Evolutionary conservation across 2,113 vertebrate genomes (phyloP), one percentile per base, ranked within the genome.

Genomic region (Urocitellus parryii): DNA sequence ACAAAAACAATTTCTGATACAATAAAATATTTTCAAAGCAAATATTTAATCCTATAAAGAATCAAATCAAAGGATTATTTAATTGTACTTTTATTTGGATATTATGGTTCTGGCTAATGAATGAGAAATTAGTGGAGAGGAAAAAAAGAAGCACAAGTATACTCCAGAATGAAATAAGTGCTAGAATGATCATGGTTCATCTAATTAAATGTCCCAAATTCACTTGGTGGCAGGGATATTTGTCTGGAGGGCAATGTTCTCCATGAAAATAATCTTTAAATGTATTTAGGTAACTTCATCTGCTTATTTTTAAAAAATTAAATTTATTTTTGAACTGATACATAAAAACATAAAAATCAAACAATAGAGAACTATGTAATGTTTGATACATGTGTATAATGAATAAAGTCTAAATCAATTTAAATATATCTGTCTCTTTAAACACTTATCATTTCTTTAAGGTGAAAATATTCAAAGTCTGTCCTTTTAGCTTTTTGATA

Each of bases 191-290:
- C 8, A 32, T 70, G 5, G 4, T 86, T 77, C 63, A 90, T 48
- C 13, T 88, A 82, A 61, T 72, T 24, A 80, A 96, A 27, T 68
- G 61, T 81, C 83, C 48, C 18, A 74, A 93, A 56, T 1, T 14
- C 12, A 94, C 1, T n/a, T 65, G 27, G 77, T 29, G 16, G 1
- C 45, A 78, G 25, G 53, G 42, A 86, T 2, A 8, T 83, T 81
- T 92, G 37, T 45, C 80, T 63, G 27, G 9, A 90, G 16, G 34
- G 2, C 25, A 74, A 61, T 90, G 22, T 79, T 84, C 18, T 76
- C 8, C 25, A 39, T 80, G 32, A 93, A 92, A 96, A 68, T 83
- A 74, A 91, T 96, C 39, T 74, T 88, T 84, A 48, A 77, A 37
- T 65, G 87, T n/a, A 67, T 58, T 11, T 80, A 11, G 29, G 16